phyloP scores from a whole-genome alignment of 2,888 invertebrate species.

The Acleris literana region DNA sequence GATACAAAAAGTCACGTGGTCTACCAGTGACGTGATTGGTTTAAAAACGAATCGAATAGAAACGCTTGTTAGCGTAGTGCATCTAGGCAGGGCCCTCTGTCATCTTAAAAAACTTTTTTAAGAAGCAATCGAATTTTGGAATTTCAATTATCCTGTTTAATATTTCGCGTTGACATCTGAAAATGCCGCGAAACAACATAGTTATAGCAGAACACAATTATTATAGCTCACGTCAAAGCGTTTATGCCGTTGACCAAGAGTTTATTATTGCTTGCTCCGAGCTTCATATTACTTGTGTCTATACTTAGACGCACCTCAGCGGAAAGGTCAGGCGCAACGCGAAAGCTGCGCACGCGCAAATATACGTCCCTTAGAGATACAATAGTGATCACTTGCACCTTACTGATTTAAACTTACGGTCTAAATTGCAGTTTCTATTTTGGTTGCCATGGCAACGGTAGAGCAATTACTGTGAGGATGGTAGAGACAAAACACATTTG shows the following conservation, averaged over 20 bases:
- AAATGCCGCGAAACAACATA: conserved; percentile 16
- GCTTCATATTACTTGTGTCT: too few relatives aligned
- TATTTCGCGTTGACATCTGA: conserved; percentile 13
- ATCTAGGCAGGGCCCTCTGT: too few relatives aligned
- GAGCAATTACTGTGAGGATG: conserved; percentile 30
- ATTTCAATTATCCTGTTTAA: not conserved
- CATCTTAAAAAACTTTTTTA: too few relatives aligned
- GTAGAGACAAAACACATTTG: conserved; percentile 26
- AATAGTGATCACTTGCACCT: not conserved
- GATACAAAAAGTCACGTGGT: too few relatives aligned
- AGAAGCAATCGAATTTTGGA: too few relatives aligned
- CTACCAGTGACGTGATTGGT: too few relatives aligned
- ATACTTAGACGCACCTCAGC: conserved; percentile 23
- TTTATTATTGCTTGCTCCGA: too few relatives aligned
- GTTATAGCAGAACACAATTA: not conserved
- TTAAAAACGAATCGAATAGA: too few relatives aligned
- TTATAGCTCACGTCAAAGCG: too few relatives aligned
- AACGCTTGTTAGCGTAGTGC: too few relatives aligned
- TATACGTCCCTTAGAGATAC: conserved; percentile 8
- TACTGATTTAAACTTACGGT: not conserved
- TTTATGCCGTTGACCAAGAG: too few relatives aligned
- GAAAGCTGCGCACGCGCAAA: conserved; percentile 26
- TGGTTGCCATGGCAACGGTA: conserved; percentile 25
- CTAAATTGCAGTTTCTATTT: not conserved
- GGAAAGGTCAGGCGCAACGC: conserved; percentile 23